Evolutionary conservation across 2,888 invertebrate genomes (phyloP).

Genomic region (Spisula solida): DNA sequence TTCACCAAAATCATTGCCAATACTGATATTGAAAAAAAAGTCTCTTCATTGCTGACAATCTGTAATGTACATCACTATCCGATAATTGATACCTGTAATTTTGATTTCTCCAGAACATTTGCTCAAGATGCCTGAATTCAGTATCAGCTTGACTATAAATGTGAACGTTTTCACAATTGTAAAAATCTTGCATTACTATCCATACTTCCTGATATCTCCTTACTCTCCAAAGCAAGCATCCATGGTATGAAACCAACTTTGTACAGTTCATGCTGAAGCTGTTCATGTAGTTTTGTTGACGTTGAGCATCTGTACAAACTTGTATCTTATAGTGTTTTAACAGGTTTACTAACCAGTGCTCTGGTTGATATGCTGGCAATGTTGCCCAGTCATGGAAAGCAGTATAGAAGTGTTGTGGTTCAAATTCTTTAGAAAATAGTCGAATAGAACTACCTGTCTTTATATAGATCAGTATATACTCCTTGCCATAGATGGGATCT

Average conservation of each 20-base stretch:
- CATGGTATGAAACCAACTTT: not conserved
- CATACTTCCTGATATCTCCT: not conserved
- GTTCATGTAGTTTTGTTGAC: not conserved
- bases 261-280: not conserved
- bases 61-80: not conserved
- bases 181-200: not conserved
- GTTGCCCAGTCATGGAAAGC: slow-evolving; percentile 15
- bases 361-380: not conserved
- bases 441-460: not conserved
- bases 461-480: slow-evolving; percentile 24
- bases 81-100: not conserved
- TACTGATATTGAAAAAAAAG: not conserved
- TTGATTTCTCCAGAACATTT: not conserved
- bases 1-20: too few species aligned
- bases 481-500: not conserved
- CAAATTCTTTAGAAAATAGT: slow-evolving; percentile 8
- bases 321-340: not conserved
- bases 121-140: not conserved
- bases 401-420: slow-evolving; percentile 11
- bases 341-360: not conserved
- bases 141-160: not conserved
- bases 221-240: not conserved
- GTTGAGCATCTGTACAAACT: not conserved
- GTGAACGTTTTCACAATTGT: not conserved
- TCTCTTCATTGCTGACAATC: not conserved